Conservation (phyloP, 2,113 vertebrate species). For the human (Homo sapiens) region GRCh38 chr6:119479501-119480000, state of each 20-base stretch:
- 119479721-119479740: not conserved
- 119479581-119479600: not conserved
- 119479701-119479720: not conserved
- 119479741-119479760: not conserved
- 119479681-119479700: not conserved
- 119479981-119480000: constrained; percentile 71
- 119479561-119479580: not conserved
- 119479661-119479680: not conserved
- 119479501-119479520: not conserved
- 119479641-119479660: not conserved
- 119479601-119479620: not conserved
- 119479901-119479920: not conserved
- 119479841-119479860: not conserved
- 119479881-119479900: not conserved
- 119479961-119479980: constrained; percentile 69
- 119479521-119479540: not conserved
- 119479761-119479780: not conserved
- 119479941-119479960: constrained; percentile 55
- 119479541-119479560: not conserved
- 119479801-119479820: not conserved
- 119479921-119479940: constrained; percentile 50
- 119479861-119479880: not conserved
- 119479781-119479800: not conserved
- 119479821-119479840: not conserved
- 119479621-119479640: not conserved